Percentiles rank a stretch among this genome's conserved stretches.
Evolutionary conservation across 2,888 invertebrate genomes (phyloP).

Genomic region (Athrips mouffetella): DNA sequence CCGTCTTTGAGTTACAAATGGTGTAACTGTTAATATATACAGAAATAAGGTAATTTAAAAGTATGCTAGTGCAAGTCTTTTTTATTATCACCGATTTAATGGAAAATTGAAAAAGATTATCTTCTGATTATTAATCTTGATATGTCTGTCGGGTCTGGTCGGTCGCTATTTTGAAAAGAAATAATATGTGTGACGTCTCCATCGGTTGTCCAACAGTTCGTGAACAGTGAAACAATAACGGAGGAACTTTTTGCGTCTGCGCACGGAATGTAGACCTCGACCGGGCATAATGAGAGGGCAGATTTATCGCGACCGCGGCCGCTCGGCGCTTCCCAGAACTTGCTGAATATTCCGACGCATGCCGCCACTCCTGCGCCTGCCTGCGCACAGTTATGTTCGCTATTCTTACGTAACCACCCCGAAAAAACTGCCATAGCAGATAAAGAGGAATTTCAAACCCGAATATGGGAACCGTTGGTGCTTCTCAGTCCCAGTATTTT

Average conservation of each 20-base stretch:
- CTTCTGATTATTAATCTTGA: too few relatives aligned
- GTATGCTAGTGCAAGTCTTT: too few relatives aligned
- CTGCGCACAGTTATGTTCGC: conserved; percentile 66
- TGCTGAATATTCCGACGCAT: conserved; percentile 69
- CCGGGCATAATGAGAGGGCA: conserved; percentile 67
- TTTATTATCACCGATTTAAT: too few relatives aligned
- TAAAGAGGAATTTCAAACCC: conserved; percentile 7
- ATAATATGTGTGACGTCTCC: conserved; percentile 23
- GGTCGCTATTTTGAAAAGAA: neutral
- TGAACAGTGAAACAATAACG: conserved; percentile 48
- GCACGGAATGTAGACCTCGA: conserved; percentile 72
- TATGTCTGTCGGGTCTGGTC: neutral
- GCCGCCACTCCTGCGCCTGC: conserved; percentile 50
- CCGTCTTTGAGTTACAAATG: too few relatives aligned
- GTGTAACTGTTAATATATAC: too few relatives aligned
- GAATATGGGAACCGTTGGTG: conserved; percentile 6
- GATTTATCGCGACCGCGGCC: conserved; percentile 68
- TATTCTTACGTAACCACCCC: conserved; percentile 63
- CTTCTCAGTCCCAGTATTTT: neutral
- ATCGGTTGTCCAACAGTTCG: conserved; percentile 26
- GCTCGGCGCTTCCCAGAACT: conserved; percentile 60
- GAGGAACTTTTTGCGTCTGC: conserved; percentile 57
- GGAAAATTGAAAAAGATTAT: too few relatives aligned
- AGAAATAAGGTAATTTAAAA: too few relatives aligned
- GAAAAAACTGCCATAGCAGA: conserved; percentile 28